Base-by-base conservation (phyloP, 2,888 invertebrate genomes). In the Macrophya annulata region DNA sequence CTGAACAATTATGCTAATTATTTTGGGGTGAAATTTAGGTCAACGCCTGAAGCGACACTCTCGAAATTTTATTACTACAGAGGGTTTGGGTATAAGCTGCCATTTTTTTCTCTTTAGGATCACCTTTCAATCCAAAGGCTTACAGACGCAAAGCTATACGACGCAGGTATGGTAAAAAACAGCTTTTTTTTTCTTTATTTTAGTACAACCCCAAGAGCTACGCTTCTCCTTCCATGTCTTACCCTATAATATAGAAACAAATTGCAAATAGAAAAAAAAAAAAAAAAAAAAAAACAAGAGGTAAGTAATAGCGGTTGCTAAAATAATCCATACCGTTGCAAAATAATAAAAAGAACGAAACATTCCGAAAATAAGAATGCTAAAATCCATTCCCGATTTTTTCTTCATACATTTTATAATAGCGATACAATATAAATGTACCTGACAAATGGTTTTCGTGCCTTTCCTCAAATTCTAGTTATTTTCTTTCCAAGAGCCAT, bases 121-220 rank as follows among this genome's bases (percentile, higher is more conserved):
- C 65, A 82, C 82, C 45, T 82, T 82, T 82, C 82, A 62, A 82
- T 62, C 43, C 25, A 62, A 65, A n/a, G 25, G 62, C 43, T 82
- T 79, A 76, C 76, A 17, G 25, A 62, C 21, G 45, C 45, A 37
- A 82, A 43, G 62, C 62, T 12, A 17, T 12, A 17, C 62, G 62
- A 25, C 25, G 10, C 12, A 62, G 62, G 25, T 10, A 62, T 6
- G 37, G 15, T 37, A 17, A 62, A 79, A 17, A 55, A 37, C 17
- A 12, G 37, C n/a, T 40, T 71, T 62, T 62, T 25, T 62, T 25
- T 25, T 62, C 9, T 62, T 12, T 25, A 21, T 25, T 62, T 62
- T 25, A 12, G 25, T 62, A 62, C 25, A 25, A 25, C 25, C 62
- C 62, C 12, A 12, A 62, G 25, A 12, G 25, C 62, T 62, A 21